phyloP scores from a whole-genome alignment of 2,113 vertebrate genomes.

The Perccottus glenii region DNA sequence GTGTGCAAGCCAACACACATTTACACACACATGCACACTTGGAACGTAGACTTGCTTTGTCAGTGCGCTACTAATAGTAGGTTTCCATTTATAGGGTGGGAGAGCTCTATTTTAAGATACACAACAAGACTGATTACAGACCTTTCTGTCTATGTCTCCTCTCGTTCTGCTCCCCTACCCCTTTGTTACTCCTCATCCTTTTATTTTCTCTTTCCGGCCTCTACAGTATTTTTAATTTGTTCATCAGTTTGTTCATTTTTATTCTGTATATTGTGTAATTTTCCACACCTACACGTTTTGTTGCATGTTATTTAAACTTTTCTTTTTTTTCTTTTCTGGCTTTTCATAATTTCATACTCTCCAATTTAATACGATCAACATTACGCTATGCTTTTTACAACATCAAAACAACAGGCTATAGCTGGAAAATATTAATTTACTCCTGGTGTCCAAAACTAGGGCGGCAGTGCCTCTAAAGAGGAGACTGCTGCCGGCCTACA shows the following conservation, averaged over 20 bases:
- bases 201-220: constrained; percentile 13
- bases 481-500: not conserved
- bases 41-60: constrained; percentile 77
- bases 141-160: constrained; percentile 57
- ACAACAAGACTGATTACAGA: constrained; percentile 83
- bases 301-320: not conserved
- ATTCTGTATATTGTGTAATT: not conserved
- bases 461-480: not conserved
- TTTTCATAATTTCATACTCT: too few species aligned
- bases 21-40: constrained; percentile 31
- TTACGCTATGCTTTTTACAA: too few species aligned
- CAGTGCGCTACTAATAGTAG: constrained; percentile 80
- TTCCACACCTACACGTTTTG: not conserved
- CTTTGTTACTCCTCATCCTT: constrained; percentile 39
- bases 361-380: too few species aligned
- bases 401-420: too few species aligned
- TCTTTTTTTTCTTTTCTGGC: too few species aligned
- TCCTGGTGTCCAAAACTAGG: not conserved
- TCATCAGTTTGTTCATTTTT: not conserved
- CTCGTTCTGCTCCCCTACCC: constrained; percentile 51
- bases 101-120: constrained; percentile 83
- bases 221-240: not conserved
- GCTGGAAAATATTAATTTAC: too few species aligned
- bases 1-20: constrained; percentile 23
- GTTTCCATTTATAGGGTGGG: constrained; percentile 81